These are phyloP conservation scores for Caiman crocodilus DNA, from an alignment of 2,797 vertebrate genomes.

Conservation along the genomic window DNA sequence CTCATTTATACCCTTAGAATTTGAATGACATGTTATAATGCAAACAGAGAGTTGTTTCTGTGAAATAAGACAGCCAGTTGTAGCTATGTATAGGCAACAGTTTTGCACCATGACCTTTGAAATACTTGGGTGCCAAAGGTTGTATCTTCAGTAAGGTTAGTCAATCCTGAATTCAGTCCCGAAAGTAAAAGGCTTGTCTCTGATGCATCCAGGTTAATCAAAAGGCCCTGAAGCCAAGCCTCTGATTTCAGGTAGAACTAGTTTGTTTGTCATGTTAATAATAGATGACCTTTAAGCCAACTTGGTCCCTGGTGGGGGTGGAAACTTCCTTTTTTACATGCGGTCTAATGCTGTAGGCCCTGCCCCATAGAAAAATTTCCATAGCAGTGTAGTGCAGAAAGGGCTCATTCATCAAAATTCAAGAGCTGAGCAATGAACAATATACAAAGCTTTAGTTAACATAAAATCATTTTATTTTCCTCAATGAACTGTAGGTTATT, in stretches of 20 bases:
- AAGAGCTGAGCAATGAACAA: background rate
- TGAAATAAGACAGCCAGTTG: background rate
- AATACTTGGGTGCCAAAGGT: background rate
- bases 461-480: background rate
- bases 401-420: background rate
- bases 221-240: background rate
- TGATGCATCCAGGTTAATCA: conserved; percentile 42
- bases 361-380: background rate
- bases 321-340: background rate
- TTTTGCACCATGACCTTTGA: background rate
- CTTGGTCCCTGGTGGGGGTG: background rate
- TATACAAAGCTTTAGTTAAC: background rate
- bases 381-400: background rate
- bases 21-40: background rate
- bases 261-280: conserved; percentile 21
- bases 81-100: background rate
- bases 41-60: background rate
- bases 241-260: conserved; percentile 38
- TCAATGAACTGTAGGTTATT: background rate
- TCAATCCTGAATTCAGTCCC: background rate
- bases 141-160: background rate
- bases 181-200: background rate
- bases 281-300: background rate
- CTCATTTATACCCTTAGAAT: background rate
- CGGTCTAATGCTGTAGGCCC: background rate